phyloP scores from a whole-genome alignment of 2,888 invertebrate species.

The Pteria penguin region DNA sequence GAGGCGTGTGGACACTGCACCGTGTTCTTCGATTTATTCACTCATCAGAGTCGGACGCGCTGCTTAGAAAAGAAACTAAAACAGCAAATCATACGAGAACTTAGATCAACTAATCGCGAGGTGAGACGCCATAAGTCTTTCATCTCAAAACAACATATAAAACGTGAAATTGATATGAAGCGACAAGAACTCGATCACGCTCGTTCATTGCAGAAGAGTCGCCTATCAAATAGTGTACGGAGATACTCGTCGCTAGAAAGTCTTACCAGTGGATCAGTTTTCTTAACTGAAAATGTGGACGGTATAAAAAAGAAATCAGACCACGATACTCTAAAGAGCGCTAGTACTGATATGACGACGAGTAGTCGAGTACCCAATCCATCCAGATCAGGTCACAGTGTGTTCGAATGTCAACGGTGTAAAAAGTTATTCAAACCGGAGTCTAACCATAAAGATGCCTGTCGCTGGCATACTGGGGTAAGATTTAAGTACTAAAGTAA shows the following conservation, averaged over 20 bases:
- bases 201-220: constrained; percentile 37
- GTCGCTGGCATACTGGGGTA: constrained; percentile 69
- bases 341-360: not conserved
- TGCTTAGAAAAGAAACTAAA: constrained; percentile 68
- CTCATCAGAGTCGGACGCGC: constrained; percentile 63
- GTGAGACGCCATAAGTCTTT: constrained; percentile 56
- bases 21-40: constrained; percentile 62
- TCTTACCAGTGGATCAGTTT: constrained; percentile 22
- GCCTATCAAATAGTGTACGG: not conserved
- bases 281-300: constrained; percentile 31
- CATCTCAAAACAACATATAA: constrained; percentile 48
- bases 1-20: constrained; percentile 66
- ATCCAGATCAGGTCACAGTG: constrained; percentile 48
- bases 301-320: constrained; percentile 17
- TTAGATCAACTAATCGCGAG: constrained; percentile 51
- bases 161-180: constrained; percentile 54
- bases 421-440: constrained; percentile 51
- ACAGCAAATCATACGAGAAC: constrained; percentile 63
- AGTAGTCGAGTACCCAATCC: constrained; percentile 52
- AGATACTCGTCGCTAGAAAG: constrained; percentile 23
- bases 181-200: constrained; percentile 49
- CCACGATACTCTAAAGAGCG: not conserved
- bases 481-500: no score
- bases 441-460: constrained; percentile 54
- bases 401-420: constrained; percentile 60